Percentiles rank a stretch among this genome's conserved stretches.
Evolutionary conservation across 2,113 vertebrate species (phyloP).

Genomic region (Lagenorhynchus albirostris): DNA sequence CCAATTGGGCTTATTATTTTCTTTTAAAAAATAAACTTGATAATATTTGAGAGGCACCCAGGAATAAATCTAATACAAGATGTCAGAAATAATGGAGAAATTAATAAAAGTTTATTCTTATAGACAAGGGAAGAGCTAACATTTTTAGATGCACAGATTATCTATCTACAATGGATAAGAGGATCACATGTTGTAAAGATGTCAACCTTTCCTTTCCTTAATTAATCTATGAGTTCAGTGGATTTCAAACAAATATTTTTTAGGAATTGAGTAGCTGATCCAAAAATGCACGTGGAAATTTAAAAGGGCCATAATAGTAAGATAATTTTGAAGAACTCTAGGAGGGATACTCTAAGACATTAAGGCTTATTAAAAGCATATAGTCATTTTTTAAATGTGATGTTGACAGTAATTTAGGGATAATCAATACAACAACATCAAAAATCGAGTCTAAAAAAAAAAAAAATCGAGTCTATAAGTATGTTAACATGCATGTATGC

Average conservation of each 20-base stretch:
- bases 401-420: not conserved
- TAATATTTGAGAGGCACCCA: not conserved
- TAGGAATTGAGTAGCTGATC: not conserved
- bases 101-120: not conserved
- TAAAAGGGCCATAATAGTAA: not conserved
- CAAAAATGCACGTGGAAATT: not conserved
- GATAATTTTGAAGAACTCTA: not conserved
- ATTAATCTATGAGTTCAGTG: not conserved
- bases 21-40: not conserved
- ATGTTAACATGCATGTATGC: not conserved
- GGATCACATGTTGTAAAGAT: not conserved
- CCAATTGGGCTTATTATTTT: not conserved
- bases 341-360: not conserved
- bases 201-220: not conserved
- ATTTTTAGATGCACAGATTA: not conserved
- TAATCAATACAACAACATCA: not conserved
- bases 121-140: not conserved
- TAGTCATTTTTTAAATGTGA: not conserved
- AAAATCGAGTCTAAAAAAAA: not conserved
- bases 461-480: not conserved
- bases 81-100: not conserved
- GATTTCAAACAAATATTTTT: not conserved
- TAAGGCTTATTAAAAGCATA: not conserved
- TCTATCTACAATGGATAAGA: not conserved
- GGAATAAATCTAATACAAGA: conserved; percentile 8